Conservation (phyloP, 64 coral and sea anemone species). For the Dendrophyllia cribrosa region DNA sequence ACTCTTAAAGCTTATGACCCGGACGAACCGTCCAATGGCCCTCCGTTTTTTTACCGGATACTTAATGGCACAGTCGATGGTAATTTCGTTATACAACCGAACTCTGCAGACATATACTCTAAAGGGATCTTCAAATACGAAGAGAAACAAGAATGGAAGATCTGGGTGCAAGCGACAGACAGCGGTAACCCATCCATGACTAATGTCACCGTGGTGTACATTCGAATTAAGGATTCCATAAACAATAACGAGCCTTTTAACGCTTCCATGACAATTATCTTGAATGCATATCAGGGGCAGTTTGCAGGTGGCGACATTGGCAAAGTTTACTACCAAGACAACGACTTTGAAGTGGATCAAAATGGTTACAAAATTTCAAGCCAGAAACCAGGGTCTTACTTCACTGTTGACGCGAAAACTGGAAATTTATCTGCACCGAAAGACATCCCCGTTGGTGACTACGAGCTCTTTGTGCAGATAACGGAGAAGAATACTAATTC, state of each 20-base stretch:
- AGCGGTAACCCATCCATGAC: constrained; percentile 53
- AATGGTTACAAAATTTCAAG: constrained; percentile 61
- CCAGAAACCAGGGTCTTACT: constrained; percentile 58
- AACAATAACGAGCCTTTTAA: constrained; percentile 74
- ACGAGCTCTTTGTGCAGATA: constrained; percentile 34
- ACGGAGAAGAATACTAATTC: constrained; percentile 44
- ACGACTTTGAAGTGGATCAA: constrained; percentile 71
- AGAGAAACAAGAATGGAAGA: constrained; percentile 62
- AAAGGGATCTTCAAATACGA: constrained; percentile 68
- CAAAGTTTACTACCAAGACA: constrained; percentile 71
- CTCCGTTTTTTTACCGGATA: constrained; percentile 75
- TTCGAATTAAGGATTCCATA: constrained; percentile 58
- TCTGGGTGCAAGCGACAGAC: constrained; percentile 65
- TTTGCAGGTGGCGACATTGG: constrained; percentile 85
- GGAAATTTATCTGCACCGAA: constrained; percentile 67
- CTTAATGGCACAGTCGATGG: constrained; percentile 66
- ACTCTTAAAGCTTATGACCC: constrained; percentile 70
- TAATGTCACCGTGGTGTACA: constrained; percentile 51
- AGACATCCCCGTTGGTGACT: constrained; percentile 58
- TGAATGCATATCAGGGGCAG: constrained; percentile 61
- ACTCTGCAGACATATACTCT: constrained; percentile 63
- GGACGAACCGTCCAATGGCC: constrained; percentile 59
- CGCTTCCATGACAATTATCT: constrained; percentile 74
- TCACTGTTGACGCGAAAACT: constrained; percentile 53
- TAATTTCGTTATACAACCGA: constrained; percentile 59